Conservation (phyloP, 1,140 invertebrate species). For the Forficula auricularia region DNA sequence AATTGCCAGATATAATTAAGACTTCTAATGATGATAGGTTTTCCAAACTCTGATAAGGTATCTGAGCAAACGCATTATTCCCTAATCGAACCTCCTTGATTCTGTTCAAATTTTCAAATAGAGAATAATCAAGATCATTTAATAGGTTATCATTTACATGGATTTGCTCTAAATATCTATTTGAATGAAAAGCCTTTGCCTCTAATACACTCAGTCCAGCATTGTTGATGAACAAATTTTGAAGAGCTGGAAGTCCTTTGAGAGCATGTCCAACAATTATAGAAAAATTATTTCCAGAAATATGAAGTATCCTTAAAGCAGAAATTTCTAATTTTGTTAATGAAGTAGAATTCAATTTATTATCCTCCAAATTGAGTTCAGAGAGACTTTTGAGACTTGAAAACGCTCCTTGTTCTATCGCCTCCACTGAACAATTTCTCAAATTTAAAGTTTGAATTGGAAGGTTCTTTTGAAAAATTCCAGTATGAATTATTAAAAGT, state of each 20-base stretch:
- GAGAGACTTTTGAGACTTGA: slow-evolving; percentile 41
- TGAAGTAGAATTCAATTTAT: slow-evolving; percentile 46
- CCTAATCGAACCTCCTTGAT: slow-evolving; percentile 57
- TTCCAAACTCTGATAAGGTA: slow-evolving; percentile 58
- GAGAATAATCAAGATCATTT: slow-evolving; percentile 39
- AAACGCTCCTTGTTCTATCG: slow-evolving; percentile 45
- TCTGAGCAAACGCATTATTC: slow-evolving; percentile 47
- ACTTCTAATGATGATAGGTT: slow-evolving; percentile 32
- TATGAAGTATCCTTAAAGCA: slow-evolving; percentile 46
- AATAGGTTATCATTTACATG: slow-evolving; percentile 51
- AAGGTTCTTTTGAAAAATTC: slow-evolving; percentile 36
- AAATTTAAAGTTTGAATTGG: slow-evolving; percentile 37
- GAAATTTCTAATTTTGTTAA: slow-evolving; percentile 49
- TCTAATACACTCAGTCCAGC: slow-evolving; percentile 47
- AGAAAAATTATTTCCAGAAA: slow-evolving; percentile 62
- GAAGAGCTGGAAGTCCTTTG: slow-evolving; percentile 52
- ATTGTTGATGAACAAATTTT: slow-evolving; percentile 47
- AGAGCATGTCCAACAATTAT: slow-evolving; percentile 45
- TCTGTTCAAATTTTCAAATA: slow-evolving; percentile 47
- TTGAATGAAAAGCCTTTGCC: slow-evolving; percentile 48
- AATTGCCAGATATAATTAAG: slow-evolving; percentile 45
- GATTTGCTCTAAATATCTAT: slow-evolving; percentile 51
- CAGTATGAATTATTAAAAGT: slow-evolving; percentile 31
- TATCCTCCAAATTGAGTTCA: slow-evolving; percentile 52
- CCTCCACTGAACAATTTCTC: slow-evolving; percentile 38